Evolutionary conservation across 1,140 invertebrate genomes (phyloP).

Genomic region (Penaeus japonicus): DNA sequence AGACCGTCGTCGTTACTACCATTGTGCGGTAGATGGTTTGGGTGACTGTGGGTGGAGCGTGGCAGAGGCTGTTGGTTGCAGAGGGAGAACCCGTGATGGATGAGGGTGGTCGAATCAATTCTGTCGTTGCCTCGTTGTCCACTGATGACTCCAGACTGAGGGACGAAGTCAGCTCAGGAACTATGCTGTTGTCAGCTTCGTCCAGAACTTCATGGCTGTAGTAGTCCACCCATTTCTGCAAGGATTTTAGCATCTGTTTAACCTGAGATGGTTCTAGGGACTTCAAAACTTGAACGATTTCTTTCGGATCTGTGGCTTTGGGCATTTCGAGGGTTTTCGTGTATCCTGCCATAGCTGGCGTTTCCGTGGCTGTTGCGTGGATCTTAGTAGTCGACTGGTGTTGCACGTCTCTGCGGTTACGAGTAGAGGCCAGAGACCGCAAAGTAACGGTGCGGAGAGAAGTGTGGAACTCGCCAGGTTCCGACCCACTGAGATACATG

Average conservation of each 20-base stretch:
- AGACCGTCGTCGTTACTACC: conserved; percentile 11
- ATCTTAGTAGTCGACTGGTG: not conserved
- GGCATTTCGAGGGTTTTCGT: not conserved
- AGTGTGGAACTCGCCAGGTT: conserved; percentile 49
- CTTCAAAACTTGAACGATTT: conserved; percentile 52
- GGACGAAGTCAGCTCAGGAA: conserved; percentile 48
- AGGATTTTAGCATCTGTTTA: conserved; percentile 52
- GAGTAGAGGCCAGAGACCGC: conserved; percentile 31
- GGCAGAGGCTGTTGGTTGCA: not conserved
- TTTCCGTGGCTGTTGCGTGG: not conserved
- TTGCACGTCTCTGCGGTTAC: conserved; percentile 26
- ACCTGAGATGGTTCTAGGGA: conserved; percentile 44
- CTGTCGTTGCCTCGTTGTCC: conserved; percentile 23
- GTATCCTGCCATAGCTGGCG: not conserved
- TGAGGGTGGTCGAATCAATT: conserved; percentile 6
- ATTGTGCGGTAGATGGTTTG: conserved; percentile 51
- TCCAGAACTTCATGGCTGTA: conserved; percentile 55
- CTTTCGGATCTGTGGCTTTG: conserved; percentile 23
- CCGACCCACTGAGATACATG: conserved; percentile 55
- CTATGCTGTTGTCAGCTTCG: not conserved
- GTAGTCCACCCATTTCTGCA: conserved; percentile 56
- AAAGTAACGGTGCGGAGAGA: conserved; percentile 51
- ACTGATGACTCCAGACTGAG: conserved; percentile 30
- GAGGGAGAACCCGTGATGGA: not conserved
- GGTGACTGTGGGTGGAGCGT: conserved; percentile 42